Evolutionary conservation across 2,113 vertebrate species (phyloP).

Genomic region (Phylloscopus trochilus): DNA sequence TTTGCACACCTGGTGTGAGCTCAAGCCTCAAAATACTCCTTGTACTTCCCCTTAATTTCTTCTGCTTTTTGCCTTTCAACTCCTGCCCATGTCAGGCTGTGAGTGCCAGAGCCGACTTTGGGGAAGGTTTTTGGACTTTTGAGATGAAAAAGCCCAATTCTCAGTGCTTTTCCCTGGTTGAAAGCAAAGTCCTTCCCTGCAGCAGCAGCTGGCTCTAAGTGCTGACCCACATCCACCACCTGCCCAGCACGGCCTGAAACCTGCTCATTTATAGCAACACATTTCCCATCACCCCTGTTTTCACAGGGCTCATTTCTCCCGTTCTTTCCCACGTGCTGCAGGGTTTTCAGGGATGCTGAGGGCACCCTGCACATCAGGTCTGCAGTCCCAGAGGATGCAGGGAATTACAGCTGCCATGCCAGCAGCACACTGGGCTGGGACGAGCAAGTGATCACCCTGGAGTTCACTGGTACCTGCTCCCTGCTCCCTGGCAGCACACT

Average conservation of each 20-base stretch:
- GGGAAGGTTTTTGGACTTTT: neutral
- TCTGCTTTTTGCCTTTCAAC: neutral
- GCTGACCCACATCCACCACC: neutral
- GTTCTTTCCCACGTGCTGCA: neutral
- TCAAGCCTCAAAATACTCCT: neutral
- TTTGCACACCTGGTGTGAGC: neutral
- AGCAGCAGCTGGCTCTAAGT: neutral
- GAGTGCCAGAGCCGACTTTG: neutral
- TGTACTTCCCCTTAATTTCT: neutral
- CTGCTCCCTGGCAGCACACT: rapidly evolving
- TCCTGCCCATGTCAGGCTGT: neutral
- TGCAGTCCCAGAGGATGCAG: constrained; percentile 84
- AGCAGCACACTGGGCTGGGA: constrained; percentile 79
- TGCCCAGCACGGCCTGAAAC: neutral
- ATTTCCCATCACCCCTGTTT: neutral
- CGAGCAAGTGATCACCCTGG: constrained; percentile 53
- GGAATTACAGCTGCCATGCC: constrained; percentile 89
- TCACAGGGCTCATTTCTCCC: neutral
- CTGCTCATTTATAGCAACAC: neutral
- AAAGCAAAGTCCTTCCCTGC: neutral
- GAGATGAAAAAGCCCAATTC: neutral
- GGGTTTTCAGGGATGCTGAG: constrained; percentile 59
- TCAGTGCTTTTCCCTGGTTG: neutral
- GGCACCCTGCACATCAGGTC: constrained; percentile 81
- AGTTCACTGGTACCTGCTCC: constrained; percentile 51